Conservation (phyloP, 2,888 invertebrate genomes). For the Epinotia ramella region DNA sequence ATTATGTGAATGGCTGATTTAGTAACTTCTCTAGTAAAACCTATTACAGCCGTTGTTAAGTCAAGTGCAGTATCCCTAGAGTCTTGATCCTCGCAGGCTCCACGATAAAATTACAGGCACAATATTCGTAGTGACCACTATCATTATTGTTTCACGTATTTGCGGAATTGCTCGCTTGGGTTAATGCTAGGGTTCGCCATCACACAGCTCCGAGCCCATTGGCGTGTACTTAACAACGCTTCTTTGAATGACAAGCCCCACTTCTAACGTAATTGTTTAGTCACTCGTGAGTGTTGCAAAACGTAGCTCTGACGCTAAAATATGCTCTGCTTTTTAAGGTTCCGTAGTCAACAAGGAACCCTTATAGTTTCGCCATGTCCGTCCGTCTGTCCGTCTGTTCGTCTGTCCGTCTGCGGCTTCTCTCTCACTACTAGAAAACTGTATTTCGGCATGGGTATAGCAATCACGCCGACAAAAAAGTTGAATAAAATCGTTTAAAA, state of each 20-base stretch:
- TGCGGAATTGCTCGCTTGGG: constrained; percentile 70
- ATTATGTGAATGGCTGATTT: neutral
- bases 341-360: too few relatives aligned
- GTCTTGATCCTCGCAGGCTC: constrained; percentile 13
- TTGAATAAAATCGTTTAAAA: too few relatives aligned
- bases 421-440: too few relatives aligned
- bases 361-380: too few relatives aligned
- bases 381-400: too few relatives aligned
- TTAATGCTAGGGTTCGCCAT: constrained; percentile 68
- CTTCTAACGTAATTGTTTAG: constrained; percentile 70
- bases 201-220: constrained; percentile 64
- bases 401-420: too few relatives aligned
- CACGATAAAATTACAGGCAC: constrained; percentile 68
- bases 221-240: constrained; percentile 69
- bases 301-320: constrained; percentile 33
- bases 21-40: neutral
- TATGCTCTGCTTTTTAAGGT: constrained; percentile 18
- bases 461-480: too few relatives aligned
- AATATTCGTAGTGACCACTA: constrained; percentile 64
- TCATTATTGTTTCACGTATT: constrained; percentile 75
- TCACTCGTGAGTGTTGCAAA: constrained; percentile 54
- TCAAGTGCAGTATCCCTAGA: neutral
- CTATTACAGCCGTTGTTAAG: neutral
- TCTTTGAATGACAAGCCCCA: constrained; percentile 72
- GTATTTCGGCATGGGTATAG: too few relatives aligned